Evolutionary conservation across 2,113 vertebrate species (phyloP).

Genomic region (Rutilus rutilus): DNA sequence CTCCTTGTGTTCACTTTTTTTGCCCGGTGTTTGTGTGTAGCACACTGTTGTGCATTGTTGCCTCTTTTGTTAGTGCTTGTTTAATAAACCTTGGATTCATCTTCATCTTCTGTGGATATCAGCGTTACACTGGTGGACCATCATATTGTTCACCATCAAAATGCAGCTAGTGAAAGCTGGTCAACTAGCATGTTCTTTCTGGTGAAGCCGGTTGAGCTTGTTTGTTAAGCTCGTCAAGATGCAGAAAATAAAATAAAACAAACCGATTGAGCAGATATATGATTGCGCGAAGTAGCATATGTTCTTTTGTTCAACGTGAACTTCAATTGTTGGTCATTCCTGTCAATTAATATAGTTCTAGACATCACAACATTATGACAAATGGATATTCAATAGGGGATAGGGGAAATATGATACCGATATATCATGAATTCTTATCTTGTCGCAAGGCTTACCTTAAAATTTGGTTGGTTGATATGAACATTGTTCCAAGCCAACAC

Average conservation of each 20-base stretch:
- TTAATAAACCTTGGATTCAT: no score
- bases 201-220: background rate
- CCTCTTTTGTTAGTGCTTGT: no score
- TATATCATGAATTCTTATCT: background rate
- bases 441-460: background rate
- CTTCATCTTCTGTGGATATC: no score
- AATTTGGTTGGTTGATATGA: background rate
- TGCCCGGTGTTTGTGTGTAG: no score
- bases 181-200: background rate
- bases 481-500: background rate
- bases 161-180: background rate
- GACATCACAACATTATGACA: background rate
- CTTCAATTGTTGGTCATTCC: background rate
- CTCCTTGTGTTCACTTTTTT: no score
- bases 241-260: background rate
- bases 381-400: background rate
- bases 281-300: background rate
- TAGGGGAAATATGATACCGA: background rate
- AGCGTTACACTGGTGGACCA: background rate
- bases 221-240: background rate
- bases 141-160: background rate
- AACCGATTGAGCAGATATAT: background rate
- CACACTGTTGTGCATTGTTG: no score
- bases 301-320: background rate
- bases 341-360: background rate